A percentile compares a stretch with the other conserved stretches of the same genome.
phyloP scores from a whole-genome alignment of 2,888 invertebrate genomes.

The Corythucha ciliata region DNA sequence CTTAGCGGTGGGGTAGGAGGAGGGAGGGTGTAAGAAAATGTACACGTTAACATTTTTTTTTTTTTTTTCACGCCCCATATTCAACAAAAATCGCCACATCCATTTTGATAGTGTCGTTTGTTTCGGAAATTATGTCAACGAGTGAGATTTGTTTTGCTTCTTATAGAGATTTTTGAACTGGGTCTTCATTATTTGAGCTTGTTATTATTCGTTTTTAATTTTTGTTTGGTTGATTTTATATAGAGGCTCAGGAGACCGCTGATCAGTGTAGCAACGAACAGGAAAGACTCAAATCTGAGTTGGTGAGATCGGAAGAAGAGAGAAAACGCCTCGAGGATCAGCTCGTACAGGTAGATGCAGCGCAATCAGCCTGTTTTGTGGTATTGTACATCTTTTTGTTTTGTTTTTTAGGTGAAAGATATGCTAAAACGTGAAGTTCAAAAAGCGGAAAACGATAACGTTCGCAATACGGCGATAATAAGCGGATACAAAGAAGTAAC shows the following conservation, averaged over 20 bases:
- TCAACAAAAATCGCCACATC: too few species aligned
- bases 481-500: conserved; percentile 76
- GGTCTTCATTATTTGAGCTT: too few species aligned
- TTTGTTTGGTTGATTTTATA: conserved; percentile 34
- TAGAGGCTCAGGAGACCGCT: conserved; percentile 51
- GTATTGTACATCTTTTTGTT: background rate
- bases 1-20: too few species aligned
- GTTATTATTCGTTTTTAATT: conserved; percentile 1
- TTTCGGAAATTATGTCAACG: too few species aligned
- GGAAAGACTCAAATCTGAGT: conserved; percentile 47
- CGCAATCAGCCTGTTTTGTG: background rate
- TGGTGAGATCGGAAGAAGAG: conserved; percentile 64
- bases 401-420: conserved; percentile 53
- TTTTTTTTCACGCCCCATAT: too few species aligned
- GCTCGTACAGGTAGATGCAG: conserved; percentile 47
- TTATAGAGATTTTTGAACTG: too few species aligned
- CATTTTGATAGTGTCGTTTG: too few species aligned
- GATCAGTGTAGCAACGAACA: conserved; percentile 51
- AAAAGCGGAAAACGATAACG: conserved; percentile 60
- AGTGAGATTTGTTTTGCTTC: too few species aligned
- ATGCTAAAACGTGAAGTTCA: conserved; percentile 67
- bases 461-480: conserved; percentile 70
- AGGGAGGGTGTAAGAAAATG: too few species aligned
- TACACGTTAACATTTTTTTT: too few species aligned
- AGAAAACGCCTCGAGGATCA: conserved; percentile 59